phyloP scores from a whole-genome alignment of 2,113 vertebrate genomes.

The Todiramphus saurophagus region DNA sequence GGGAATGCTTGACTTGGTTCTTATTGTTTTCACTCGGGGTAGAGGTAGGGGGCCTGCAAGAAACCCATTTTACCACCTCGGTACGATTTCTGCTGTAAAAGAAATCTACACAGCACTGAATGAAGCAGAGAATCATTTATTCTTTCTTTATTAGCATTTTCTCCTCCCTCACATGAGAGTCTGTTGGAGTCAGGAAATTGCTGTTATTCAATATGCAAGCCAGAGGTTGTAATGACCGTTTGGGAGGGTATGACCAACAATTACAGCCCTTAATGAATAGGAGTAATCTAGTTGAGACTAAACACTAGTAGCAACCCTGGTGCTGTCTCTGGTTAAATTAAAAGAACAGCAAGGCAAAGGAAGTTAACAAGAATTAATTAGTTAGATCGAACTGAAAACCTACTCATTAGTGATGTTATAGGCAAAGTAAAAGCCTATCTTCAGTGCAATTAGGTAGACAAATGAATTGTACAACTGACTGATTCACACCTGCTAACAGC shows the following conservation, averaged over 20 bases:
- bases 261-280: conserved; percentile 86
- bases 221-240: conserved; percentile 86
- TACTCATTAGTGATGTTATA: conserved; percentile 91
- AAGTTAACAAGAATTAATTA: conserved; percentile 93
- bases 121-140: conserved; percentile 84
- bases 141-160: conserved; percentile 86
- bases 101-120: conserved; percentile 82
- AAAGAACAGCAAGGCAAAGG: conserved; percentile 83
- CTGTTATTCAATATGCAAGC: conserved; percentile 85
- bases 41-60: conserved; percentile 81
- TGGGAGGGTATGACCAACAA: conserved; percentile 85
- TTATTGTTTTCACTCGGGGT: conserved; percentile 85
- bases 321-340: conserved; percentile 85
- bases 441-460: conserved; percentile 91
- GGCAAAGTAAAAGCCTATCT: conserved; percentile 87
- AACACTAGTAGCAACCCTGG: conserved; percentile 80
- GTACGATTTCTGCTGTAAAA: conserved; percentile 83
- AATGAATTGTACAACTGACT: conserved; percentile 89
- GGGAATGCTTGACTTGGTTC: conserved; percentile 85
- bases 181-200: conserved; percentile 86
- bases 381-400: conserved; percentile 85
- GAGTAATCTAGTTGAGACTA: conserved; percentile 84
- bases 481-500: conserved; percentile 88
- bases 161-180: conserved; percentile 80
- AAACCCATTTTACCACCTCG: conserved; percentile 78